Percentiles rank a stretch among this genome's conserved stretches.
phyloP scores from a whole-genome alignment of 1,140 invertebrate species.

The Aphelinus atriplicis region DNA sequence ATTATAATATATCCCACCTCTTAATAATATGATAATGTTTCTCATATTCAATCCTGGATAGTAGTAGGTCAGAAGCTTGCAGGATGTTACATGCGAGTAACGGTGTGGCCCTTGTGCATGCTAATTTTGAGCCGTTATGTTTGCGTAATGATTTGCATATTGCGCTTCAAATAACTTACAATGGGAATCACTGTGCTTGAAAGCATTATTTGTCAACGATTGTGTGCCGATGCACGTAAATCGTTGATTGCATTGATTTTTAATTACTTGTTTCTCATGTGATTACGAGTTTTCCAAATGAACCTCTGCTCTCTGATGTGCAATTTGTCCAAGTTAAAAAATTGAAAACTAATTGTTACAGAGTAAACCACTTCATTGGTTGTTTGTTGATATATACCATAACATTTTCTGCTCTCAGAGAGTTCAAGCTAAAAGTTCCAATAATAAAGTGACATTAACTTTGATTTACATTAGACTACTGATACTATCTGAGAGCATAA shows the following conservation, averaged over 20 bases:
- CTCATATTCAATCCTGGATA: too few species aligned
- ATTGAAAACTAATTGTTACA: not conserved
- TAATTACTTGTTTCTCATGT: conserved; percentile 8
- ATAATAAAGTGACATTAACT: too few species aligned
- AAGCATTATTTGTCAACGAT: not conserved
- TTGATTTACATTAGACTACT: too few species aligned
- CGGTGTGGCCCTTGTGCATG: not conserved
- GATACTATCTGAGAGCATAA: too few species aligned
- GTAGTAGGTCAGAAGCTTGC: too few species aligned
- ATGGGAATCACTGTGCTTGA: not conserved
- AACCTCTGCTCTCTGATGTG: conserved; percentile 2
- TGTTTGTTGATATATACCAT: not conserved
- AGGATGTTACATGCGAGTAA: too few species aligned
- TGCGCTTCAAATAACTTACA: conserved; percentile 5
- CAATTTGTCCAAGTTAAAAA: conserved; percentile 4
- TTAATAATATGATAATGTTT: too few species aligned
- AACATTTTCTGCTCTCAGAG: too few species aligned
- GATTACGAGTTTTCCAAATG: conserved; percentile 3
- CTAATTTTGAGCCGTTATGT: not conserved
- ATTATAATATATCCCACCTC: too few species aligned
- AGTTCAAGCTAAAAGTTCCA: too few species aligned
- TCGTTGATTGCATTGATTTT: conserved; percentile 28
- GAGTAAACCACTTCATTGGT: not conserved
- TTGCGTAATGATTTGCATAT: not conserved
- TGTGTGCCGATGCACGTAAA: not conserved